Conservation (phyloP, 35 echinoderm and acorn worm genomes). For the Heliocidaris erythrogramma region DNA sequence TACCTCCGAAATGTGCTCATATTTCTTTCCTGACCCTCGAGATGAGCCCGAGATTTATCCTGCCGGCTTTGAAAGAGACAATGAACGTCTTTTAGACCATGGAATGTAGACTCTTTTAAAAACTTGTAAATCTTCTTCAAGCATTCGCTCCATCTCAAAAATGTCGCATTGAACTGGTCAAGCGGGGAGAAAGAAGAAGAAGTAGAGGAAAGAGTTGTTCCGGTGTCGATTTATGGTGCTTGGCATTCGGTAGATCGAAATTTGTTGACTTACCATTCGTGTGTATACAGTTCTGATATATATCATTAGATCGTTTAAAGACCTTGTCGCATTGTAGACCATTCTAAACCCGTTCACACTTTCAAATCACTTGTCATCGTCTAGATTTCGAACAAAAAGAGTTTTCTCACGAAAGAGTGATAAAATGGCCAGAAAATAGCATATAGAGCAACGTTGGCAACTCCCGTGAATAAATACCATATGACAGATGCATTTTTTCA, state of each 20-base stretch:
- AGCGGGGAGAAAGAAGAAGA: background rate
- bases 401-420: too few relatives aligned
- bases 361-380: too few relatives aligned
- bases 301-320: slow-evolving; percentile 5
- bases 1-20: background rate
- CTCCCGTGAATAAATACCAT: too few relatives aligned
- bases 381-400: too few relatives aligned
- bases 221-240: slow-evolving; percentile 1
- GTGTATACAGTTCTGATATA: slow-evolving; percentile 3
- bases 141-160: background rate
- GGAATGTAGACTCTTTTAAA: slow-evolving; percentile 30
- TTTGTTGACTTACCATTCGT: slow-evolving; percentile 12
- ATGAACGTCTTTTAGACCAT: slow-evolving; percentile 12
- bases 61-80: slow-evolving; percentile 6
- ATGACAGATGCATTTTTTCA: too few relatives aligned
- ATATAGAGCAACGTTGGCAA: too few relatives aligned
- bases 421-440: too few relatives aligned
- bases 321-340: background rate
- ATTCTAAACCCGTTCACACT: background rate
- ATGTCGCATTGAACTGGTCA: background rate
- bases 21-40: background rate
- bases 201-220: background rate
- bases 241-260: background rate
- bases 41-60: slow-evolving; percentile 15
- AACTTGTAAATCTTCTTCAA: slow-evolving; percentile 35